Percentiles rank a stretch among this genome's conserved stretches.
These are phyloP conservation scores for Ispidina lecontei DNA, from an alignment of 2,797 vertebrate species.

Conservation along the genomic window DNA sequence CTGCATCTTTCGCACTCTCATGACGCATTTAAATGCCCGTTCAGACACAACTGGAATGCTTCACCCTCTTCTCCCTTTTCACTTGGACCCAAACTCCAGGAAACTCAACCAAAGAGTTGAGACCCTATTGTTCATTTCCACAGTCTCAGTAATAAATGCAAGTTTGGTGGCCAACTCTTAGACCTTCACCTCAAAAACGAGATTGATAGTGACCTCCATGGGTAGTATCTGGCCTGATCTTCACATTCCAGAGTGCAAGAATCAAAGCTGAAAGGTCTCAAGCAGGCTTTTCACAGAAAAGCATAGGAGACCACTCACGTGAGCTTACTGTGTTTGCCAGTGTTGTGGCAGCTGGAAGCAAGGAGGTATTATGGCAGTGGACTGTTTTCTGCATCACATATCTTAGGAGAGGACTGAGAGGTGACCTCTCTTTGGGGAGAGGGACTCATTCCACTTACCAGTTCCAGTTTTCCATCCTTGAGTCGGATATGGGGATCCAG, in stretches of 20 bases:
- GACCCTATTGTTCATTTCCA: not conserved
- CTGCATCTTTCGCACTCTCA: no score
- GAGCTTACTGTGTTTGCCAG: not conserved
- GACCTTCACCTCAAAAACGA: not conserved
- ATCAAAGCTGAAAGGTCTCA: not conserved
- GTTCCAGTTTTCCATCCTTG: constrained; percentile 87
- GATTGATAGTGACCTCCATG: not conserved
- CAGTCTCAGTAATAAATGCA: not conserved
- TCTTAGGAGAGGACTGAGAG: not conserved
- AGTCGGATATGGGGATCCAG: constrained; percentile 89
- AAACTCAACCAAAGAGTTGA: not conserved
- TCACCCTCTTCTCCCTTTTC: not conserved
- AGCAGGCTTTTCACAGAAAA: not conserved
- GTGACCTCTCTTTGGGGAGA: not conserved
- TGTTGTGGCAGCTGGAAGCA: not conserved
- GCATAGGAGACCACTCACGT: not conserved
- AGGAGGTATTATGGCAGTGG: not conserved
- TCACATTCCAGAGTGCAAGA: not conserved
- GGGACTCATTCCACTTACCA: constrained; percentile 78
- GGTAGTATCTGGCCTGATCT: not conserved
- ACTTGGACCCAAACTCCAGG: not conserved
- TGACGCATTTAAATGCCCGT: not conserved
- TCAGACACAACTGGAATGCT: not conserved
- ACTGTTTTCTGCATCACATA: not conserved
- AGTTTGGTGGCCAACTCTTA: not conserved